Evolutionary conservation across 1,140 invertebrate genomes (phyloP), one percentile per base, ranked within the genome.

Genomic region (Pogonomyrmex californicus): DNA sequence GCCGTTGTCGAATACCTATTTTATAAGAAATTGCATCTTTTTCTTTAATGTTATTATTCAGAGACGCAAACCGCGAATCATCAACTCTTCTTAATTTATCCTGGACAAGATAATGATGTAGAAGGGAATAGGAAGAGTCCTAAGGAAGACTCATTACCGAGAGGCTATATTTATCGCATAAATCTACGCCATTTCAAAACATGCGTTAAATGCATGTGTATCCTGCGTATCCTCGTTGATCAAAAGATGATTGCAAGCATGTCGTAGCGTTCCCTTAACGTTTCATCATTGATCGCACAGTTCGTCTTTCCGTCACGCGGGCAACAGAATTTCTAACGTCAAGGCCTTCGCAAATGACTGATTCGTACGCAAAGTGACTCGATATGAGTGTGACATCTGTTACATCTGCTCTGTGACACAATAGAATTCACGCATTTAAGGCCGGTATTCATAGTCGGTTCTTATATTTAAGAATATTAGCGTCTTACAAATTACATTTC

Each of bases 1-100:
- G 63, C 97, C 96, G 75, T 96, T 96, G 88, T 97, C 96, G 92
- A 98, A 98, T n/a, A 98, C 75, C 94, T 95, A 58, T 86, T 54
- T 49, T 7, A 68, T 58, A 30, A 73, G 23, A 60, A 82, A 71
- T 44, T 9, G 10, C 2, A 38, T 14, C 36, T 10, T n/a, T 7
- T 51, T 77, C n/a, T 23, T 36, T 2, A 14, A 66, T 3, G 2
- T 66, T 65, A n/a, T 38, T 49, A 65, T 38, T 4, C 14, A 79
- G 54, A 23, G 30, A 71, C 0, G 23, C 12, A 56, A 56, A 0
- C 12, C 44, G 12, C 14, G 30, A 81, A 70, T 70, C 36, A 63
- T 30, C 23, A 68, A 68, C 1, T 65, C n/a, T 60, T 60, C 14
- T 51, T 38, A 47, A 54, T 49, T 7, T 30, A 38, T 38, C n/a